Percentiles rank a stretch among this genome's conserved stretches.
These are phyloP conservation scores for Magallana gigas DNA, from an alignment of 1,140 invertebrate genomes.

Conservation along the genomic window DNA sequence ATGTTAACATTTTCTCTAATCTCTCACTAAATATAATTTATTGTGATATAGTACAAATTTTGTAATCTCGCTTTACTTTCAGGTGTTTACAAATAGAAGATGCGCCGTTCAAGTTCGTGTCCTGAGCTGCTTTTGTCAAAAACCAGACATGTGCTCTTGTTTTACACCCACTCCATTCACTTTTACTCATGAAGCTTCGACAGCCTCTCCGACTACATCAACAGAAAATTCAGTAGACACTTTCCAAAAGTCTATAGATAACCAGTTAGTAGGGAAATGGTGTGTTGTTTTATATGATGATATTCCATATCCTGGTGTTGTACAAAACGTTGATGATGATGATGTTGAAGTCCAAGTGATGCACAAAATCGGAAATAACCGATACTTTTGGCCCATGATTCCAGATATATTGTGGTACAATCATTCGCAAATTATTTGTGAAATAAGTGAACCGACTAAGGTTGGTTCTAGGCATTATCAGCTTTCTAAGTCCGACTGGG, in stretches of 20 bases:
- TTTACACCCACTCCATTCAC: neutral
- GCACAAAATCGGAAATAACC: slow-evolving; percentile 40
- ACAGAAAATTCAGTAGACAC: neutral
- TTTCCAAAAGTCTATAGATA: neutral
- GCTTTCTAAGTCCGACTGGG: neutral
- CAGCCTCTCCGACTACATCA: neutral
- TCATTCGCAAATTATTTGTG: neutral
- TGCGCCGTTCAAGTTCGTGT: neutral
- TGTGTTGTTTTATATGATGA: slow-evolving; percentile 48
- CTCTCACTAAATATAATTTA: neutral
- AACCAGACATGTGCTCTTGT: neutral
- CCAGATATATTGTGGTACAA: slow-evolving; percentile 45
- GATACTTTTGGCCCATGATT: slow-evolving; percentile 43
- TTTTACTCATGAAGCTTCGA: neutral
- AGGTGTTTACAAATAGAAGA: neutral
- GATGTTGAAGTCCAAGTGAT: slow-evolving; percentile 20
- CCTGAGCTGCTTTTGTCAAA: slow-evolving; percentile 5
- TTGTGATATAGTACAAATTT: neutral
- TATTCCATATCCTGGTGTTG: neutral
- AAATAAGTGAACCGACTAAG: neutral
- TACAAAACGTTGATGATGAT: slow-evolving; percentile 19
- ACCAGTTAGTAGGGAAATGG: neutral
- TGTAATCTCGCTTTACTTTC: neutral
- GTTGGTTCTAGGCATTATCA: neutral
- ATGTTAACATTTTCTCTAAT: neutral